Percentiles rank a stretch among this genome's conserved stretches.
These are phyloP conservation scores for Ceratosolen solmsi DNA, from an alignment of 1,140 invertebrate species.

Conservation along the genomic window DNA sequence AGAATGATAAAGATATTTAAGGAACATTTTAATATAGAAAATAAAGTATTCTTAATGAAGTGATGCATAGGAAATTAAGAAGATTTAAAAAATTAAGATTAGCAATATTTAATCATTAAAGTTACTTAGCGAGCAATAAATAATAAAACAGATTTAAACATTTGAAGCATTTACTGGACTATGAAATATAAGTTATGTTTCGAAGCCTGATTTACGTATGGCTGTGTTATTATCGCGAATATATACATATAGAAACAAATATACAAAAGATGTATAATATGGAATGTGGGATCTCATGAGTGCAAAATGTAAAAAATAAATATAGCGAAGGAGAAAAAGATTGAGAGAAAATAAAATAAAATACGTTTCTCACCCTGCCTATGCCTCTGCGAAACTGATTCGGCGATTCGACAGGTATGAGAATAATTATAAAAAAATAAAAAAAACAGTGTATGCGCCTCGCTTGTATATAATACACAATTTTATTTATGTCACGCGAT, in stretches of 20 bases:
- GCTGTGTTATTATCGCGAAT: constrained; percentile 50
- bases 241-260: constrained; percentile 47
- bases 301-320: constrained; percentile 32
- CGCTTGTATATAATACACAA: constrained; percentile 29
- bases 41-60: not conserved
- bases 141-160: not conserved
- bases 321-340: constrained; percentile 6
- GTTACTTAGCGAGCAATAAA: not conserved
- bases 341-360: constrained; percentile 13
- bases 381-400: constrained; percentile 32
- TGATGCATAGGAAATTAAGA: not conserved
- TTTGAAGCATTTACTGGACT: constrained; percentile 45
- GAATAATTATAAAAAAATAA: constrained; percentile 4
- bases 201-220: constrained; percentile 51
- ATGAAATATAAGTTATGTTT: constrained; percentile 40
- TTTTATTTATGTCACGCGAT: constrained; percentile 33
- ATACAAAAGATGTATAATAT: constrained; percentile 39
- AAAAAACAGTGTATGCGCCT: not conserved
- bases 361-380: constrained; percentile 32
- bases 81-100: not conserved
- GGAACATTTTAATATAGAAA: no score
- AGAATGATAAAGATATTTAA: not conserved
- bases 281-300: constrained; percentile 31
- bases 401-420: not conserved
- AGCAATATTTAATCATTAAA: not conserved